Evolutionary conservation across 2,888 invertebrate genomes (phyloP).

Genomic region (Hydroisotoma schaefferi): DNA sequence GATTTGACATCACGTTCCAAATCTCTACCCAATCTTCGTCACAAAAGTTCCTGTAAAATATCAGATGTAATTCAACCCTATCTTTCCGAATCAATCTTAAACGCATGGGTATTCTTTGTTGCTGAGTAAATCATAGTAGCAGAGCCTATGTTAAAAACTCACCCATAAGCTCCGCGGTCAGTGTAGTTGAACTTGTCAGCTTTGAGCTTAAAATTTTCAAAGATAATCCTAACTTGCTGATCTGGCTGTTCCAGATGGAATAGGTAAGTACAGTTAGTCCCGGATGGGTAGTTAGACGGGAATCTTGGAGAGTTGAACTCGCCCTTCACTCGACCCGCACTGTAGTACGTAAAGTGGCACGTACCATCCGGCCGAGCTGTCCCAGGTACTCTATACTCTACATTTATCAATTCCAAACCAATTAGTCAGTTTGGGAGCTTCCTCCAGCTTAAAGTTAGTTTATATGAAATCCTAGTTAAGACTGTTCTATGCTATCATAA

Average conservation of each 20-base stretch:
- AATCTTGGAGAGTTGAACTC: constrained; percentile 94
- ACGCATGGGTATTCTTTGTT: no score
- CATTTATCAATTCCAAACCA: no score
- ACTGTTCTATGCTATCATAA: neutral
- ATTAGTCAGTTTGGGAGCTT: neutral
- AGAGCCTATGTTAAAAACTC: constrained; percentile 48
- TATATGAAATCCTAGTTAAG: neutral
- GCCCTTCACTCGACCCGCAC: constrained; percentile 79
- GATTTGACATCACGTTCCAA: constrained; percentile 81
- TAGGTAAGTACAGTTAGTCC: constrained; percentile 84
- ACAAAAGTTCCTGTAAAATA: constrained; percentile 56
- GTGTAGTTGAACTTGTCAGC: constrained; percentile 76
- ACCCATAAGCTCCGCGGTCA: constrained; percentile 68
- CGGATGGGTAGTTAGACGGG: constrained; percentile 94
- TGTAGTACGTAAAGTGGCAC: constrained; percentile 87
- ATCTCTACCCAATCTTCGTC: constrained; percentile 93
- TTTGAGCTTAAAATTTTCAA: constrained; percentile 85
- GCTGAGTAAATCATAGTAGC: neutral
- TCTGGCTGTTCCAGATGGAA: constrained; percentile 71
- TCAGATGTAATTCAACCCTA: neutral
- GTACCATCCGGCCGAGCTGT: constrained; percentile 85
- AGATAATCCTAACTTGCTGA: constrained; percentile 85
- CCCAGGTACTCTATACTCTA: constrained; percentile 66
- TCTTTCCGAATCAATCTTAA: neutral
- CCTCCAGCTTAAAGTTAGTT: neutral